Evolutionary conservation across 2,888 invertebrate species (phyloP).

Genomic region (Cyclophora albipunctata): DNA sequence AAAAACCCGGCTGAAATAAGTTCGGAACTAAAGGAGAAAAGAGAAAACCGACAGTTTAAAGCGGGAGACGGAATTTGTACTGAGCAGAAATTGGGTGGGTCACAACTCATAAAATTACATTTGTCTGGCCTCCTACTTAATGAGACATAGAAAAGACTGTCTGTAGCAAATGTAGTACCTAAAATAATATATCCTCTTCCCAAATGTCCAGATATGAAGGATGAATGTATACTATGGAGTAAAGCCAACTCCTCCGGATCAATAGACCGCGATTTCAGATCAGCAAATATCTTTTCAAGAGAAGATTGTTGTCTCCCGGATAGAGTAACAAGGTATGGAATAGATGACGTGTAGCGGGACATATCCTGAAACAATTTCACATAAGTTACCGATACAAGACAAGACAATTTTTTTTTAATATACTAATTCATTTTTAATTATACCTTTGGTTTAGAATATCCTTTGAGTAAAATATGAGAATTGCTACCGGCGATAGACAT

Average conservation of each 20-base stretch:
- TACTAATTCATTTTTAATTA: not conserved
- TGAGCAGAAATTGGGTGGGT: too few relatives aligned
- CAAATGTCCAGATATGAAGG: constrained; percentile 68
- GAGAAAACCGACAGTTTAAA: too few relatives aligned
- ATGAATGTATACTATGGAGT: constrained; percentile 57
- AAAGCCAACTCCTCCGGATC: constrained; percentile 64
- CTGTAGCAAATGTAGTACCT: constrained; percentile 17
- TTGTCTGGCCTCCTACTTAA: too few relatives aligned
- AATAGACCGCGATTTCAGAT: constrained; percentile 29
- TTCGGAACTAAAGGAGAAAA: too few relatives aligned
- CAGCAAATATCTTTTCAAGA: constrained; percentile 36
- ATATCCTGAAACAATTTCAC: constrained; percentile 8
- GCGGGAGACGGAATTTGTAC: too few relatives aligned
- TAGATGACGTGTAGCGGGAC: constrained; percentile 26
- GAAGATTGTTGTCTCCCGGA: constrained; percentile 73
- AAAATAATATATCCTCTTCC: constrained; percentile 75
- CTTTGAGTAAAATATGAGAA: constrained; percentile 39
- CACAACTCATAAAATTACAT: too few relatives aligned
- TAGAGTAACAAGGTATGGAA: constrained; percentile 67
- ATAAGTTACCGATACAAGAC: too few relatives aligned
- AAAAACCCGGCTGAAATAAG: too few relatives aligned
- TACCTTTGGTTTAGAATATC: constrained; percentile 42
- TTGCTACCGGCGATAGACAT: constrained; percentile 42
- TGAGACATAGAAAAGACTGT: too few relatives aligned
- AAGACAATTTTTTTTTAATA: too few relatives aligned